Conservation (phyloP, 1,140 invertebrate species). For the Thaumatotibia leucotreta region DNA sequence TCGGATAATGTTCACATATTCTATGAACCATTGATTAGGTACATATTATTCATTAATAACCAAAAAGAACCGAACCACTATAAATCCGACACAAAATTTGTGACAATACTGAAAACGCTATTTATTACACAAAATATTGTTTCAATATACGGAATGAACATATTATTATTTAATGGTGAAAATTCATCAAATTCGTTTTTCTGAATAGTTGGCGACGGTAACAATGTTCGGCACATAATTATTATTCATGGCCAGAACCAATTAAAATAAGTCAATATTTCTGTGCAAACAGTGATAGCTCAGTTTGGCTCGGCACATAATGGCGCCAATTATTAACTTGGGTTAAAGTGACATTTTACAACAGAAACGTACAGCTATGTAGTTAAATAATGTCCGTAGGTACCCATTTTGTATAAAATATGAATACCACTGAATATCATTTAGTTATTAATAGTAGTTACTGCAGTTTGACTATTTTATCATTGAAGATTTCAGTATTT, state of each 20-base stretch:
- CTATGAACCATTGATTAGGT: too few relatives aligned
- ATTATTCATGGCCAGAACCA: constrained; percentile 13
- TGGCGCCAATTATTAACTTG: neutral
- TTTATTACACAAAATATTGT: too few relatives aligned
- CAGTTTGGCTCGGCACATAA: neutral
- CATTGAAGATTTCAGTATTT: too few relatives aligned
- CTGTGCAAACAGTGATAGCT: constrained; percentile 9
- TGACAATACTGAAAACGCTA: too few relatives aligned
- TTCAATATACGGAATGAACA: too few relatives aligned
- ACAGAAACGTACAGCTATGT: neutral
- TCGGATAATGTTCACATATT: too few relatives aligned
- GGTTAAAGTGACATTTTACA: neutral
- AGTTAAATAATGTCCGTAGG: too few relatives aligned
- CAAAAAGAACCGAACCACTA: too few relatives aligned
- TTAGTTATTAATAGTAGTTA: neutral
- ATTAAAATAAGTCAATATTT: constrained; percentile 14
- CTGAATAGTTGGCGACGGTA: neutral
- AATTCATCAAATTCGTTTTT: neutral
- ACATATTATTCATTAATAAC: too few relatives aligned
- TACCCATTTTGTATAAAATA: neutral
- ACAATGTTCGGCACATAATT: constrained; percentile 11
- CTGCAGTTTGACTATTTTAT: too few relatives aligned
- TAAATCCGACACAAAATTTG: too few relatives aligned
- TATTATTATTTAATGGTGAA: too few relatives aligned
- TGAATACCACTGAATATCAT: neutral